These are phyloP conservation scores for Neodiprion lecontei DNA, from an alignment of 1,140 invertebrate genomes.

Conservation along the genomic window DNA sequence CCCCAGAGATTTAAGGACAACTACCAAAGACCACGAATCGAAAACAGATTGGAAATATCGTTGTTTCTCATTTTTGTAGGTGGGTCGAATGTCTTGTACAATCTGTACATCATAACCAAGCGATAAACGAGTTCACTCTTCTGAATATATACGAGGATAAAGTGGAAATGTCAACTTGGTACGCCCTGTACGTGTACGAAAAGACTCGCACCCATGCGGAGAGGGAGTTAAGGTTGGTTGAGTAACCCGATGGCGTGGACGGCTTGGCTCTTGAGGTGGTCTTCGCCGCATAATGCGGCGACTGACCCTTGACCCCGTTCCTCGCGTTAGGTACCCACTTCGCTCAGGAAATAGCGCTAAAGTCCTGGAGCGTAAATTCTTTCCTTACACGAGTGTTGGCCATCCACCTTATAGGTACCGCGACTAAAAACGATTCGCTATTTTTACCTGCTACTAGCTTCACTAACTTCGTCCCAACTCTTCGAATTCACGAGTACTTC, in stretches of 20 bases:
- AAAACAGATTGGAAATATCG: no score
- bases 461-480: no score
- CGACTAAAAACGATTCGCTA: background rate
- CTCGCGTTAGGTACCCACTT: background rate
- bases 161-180: background rate
- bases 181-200: background rate
- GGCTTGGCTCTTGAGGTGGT: background rate
- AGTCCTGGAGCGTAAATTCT: conserved; percentile 7
- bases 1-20: no score
- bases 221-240: background rate
- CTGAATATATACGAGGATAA: no score
- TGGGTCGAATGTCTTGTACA: no score
- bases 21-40: no score
- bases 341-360: background rate
- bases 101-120: no score
- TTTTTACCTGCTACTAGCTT: background rate
- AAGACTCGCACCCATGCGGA: background rate
- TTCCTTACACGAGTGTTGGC: background rate
- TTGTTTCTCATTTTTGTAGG: no score
- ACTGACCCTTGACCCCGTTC: conserved; percentile 3
- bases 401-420: background rate
- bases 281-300: conserved; percentile 4
- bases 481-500: no score
- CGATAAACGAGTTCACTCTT: no score
- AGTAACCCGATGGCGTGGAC: background rate